Conservation (phyloP, 2,113 vertebrate species). For the Aythya baeri region DNA sequence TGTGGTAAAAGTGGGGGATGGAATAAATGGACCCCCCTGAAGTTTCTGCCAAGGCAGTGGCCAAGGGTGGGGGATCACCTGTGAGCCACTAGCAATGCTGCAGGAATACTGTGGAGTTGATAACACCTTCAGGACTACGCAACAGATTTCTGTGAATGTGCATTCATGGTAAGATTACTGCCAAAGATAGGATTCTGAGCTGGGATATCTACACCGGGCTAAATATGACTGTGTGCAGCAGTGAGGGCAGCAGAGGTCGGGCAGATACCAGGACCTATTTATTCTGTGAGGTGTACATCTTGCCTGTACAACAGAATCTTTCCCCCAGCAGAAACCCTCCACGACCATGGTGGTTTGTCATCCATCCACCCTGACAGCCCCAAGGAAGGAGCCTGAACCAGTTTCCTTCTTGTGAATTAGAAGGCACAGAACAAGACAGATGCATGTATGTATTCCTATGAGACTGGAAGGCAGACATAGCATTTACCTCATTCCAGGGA, state of each 20-base stretch:
- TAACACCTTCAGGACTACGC: neutral
- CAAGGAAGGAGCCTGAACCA: neutral
- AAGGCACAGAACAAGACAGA: neutral
- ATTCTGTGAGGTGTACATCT: neutral
- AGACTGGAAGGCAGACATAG: neutral
- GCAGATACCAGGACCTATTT: neutral
- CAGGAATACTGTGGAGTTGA: neutral
- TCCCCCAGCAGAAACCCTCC: neutral
- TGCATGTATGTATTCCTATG: neutral
- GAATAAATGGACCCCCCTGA: neutral
- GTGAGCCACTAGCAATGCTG: neutral
- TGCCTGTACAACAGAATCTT: neutral
- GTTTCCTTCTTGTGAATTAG: neutral
- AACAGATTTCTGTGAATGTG: neutral
- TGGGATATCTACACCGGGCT: neutral
- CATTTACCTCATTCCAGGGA: neutral
- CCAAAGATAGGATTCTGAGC: neutral
- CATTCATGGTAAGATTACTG: neutral
- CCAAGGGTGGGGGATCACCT: neutral
- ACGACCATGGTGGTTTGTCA: neutral
- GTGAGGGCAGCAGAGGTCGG: neutral
- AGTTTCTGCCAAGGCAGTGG: neutral
- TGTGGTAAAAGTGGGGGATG: neutral
- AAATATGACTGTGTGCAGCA: neutral
- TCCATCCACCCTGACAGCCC: neutral